These are phyloP conservation scores for Microcebus ravelobensis DNA, from an alignment of 2,113 vertebrate species.

Conservation along the genomic window DNA sequence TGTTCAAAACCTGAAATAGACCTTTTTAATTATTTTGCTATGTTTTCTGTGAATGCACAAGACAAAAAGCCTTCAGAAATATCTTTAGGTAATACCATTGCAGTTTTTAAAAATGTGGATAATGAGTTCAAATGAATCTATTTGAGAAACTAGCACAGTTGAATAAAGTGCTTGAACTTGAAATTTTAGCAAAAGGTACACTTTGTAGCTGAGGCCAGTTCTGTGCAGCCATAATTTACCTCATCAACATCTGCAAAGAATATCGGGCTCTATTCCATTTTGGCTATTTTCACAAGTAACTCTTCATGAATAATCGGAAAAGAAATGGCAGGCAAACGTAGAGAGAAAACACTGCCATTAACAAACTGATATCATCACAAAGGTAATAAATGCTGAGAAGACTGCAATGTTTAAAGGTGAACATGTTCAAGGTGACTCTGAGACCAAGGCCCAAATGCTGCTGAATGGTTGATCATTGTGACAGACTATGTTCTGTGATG, in stretches of 20 bases:
- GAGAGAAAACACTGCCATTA: not conserved
- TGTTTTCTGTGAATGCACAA: conserved; percentile 48
- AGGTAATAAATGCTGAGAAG: not conserved
- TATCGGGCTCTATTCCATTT: not conserved
- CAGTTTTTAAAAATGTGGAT: not conserved
- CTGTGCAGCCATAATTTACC: not conserved
- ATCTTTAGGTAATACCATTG: not conserved
- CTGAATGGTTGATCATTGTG: not conserved
- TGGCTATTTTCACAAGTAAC: conserved; percentile 23
- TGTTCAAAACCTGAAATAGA: conserved; percentile 59
- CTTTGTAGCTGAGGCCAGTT: not conserved
- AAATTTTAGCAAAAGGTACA: not conserved
- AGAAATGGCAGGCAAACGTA: conserved; percentile 1
- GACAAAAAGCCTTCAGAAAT: conserved; percentile 48
- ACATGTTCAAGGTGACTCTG: not conserved
- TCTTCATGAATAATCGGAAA: conserved; percentile 19
- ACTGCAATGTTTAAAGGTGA: not conserved
- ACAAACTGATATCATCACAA: not conserved
- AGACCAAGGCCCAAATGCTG: not conserved
- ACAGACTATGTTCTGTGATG: not conserved
- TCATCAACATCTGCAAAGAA: conserved; percentile 30
- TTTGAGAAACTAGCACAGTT: not conserved
- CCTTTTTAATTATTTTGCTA: conserved; percentile 60
- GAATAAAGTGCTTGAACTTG: conserved; percentile 11
- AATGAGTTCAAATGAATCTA: conserved; percentile 47